Percentiles rank a stretch among this genome's conserved stretches.
Evolutionary conservation across 1,140 invertebrate genomes (phyloP).

Genomic region (Hyposmocoma kahamanoa): DNA sequence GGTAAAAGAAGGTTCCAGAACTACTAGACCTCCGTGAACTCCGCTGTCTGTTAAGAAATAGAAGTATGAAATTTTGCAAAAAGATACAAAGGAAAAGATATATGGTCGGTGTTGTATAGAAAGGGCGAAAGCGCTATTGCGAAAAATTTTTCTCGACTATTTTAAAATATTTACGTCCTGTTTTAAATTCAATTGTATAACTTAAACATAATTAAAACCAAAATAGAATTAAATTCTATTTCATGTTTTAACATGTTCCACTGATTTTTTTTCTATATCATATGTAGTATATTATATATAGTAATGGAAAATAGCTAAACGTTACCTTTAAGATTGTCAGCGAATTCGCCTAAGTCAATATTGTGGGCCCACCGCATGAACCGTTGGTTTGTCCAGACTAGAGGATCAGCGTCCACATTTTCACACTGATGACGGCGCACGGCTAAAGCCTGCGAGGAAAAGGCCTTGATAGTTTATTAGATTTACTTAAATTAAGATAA

Average conservation of each 20-base stretch:
- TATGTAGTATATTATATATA: too few relatives aligned
- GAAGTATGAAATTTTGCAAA: neutral
- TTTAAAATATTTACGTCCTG: too few relatives aligned
- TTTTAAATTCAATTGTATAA: too few relatives aligned
- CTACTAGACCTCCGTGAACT: slow-evolving; percentile 93
- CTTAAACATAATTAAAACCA: neutral
- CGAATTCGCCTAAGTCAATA: slow-evolving; percentile 95
- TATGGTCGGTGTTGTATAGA: too few relatives aligned
- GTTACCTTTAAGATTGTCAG: slow-evolving; percentile 93
- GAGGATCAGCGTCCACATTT: slow-evolving; percentile 88
- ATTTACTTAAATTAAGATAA: too few relatives aligned
- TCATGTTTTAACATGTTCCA: too few relatives aligned
- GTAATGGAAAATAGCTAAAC: neutral
- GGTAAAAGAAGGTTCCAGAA: slow-evolving; percentile 93
- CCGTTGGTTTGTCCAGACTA: slow-evolving; percentile 96
- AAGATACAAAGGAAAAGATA: too few relatives aligned
- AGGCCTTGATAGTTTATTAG: too few relatives aligned
- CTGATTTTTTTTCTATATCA: too few relatives aligned
- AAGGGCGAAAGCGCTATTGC: too few relatives aligned
- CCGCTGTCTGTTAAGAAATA: slow-evolving; percentile 82
- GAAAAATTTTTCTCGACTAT: too few relatives aligned
- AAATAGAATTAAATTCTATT: too few relatives aligned
- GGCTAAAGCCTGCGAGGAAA: slow-evolving; percentile 81
- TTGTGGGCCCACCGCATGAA: slow-evolving; percentile 94
- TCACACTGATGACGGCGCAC: slow-evolving; percentile 91